A percentile compares a stretch with the other conserved stretches of the same genome.
Evolutionary conservation across 2,797 vertebrate genomes (phyloP).

Genomic region (Coilia nasus): DNA sequence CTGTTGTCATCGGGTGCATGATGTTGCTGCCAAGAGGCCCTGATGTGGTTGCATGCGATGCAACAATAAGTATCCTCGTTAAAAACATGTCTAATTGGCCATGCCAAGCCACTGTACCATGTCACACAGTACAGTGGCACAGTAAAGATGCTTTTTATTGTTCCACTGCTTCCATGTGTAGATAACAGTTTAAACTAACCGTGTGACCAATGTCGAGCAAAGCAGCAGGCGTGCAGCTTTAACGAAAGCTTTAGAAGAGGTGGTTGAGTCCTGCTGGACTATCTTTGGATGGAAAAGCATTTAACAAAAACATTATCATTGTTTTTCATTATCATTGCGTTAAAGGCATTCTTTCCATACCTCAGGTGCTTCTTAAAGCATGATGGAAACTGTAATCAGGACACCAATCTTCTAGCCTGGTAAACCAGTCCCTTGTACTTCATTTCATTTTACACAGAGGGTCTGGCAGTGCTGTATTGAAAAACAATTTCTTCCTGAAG

Average conservation of each 20-base stretch:
- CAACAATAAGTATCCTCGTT: constrained; percentile 35
- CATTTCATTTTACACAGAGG: too few species aligned
- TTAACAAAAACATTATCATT: neutral
- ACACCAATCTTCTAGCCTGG: neutral
- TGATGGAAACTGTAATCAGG: neutral
- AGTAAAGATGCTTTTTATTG: neutral
- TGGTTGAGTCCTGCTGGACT: neutral
- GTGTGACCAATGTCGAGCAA: neutral
- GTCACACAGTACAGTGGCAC: constrained; percentile 6
- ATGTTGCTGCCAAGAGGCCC: neutral
- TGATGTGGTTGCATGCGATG: constrained; percentile 45
- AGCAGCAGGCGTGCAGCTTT: neutral
- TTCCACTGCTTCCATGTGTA: neutral
- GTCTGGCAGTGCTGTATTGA: too few species aligned
- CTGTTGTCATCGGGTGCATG: neutral
- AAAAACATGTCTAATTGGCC: constrained; percentile 51
- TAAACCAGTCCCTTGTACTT: too few species aligned
- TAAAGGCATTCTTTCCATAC: neutral
- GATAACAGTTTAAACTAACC: neutral
- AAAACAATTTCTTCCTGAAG: too few species aligned
- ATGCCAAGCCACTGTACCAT: constrained; percentile 49
- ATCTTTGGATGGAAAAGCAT: neutral
- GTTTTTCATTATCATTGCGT: neutral
- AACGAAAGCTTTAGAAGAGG: neutral
- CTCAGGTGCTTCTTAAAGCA: neutral